These are phyloP conservation scores for Junonia oenone DNA, from an alignment of 2,888 invertebrate species.

Conservation along the genomic window DNA sequence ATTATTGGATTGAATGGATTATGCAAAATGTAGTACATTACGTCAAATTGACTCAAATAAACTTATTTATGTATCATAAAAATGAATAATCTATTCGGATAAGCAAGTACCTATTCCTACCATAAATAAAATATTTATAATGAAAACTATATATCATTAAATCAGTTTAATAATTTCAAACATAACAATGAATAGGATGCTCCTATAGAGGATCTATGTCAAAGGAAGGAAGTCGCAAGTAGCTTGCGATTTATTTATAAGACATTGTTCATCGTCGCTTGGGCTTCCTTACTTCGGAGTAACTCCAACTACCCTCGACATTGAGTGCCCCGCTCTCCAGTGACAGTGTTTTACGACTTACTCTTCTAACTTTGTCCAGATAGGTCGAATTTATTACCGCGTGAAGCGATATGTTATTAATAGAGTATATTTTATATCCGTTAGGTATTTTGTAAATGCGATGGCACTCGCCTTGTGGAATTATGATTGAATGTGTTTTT, in stretches of 20 bases:
- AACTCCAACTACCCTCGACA: neutral
- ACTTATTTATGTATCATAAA: no score
- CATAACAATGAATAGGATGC: neutral
- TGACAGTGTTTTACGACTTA: conserved; percentile 3
- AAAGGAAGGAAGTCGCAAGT: neutral
- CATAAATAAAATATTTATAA: no score
- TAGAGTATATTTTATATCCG: neutral
- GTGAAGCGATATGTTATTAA: neutral
- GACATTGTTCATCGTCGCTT: conserved; percentile 2
- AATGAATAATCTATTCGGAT: no score
- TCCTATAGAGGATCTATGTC: neutral
- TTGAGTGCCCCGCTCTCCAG: neutral
- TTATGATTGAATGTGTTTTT: no score
- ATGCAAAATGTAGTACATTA: no score
- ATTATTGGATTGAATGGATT: no score
- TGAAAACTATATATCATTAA: neutral
- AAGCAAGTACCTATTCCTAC: no score
- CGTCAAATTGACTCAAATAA: no score
- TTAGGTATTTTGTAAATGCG: neutral
- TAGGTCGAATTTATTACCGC: neutral
- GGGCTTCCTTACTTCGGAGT: neutral
- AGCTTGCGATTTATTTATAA: conserved; percentile 1
- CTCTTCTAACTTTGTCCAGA: neutral
- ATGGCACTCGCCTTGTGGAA: no score
- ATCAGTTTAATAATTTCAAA: neutral